Evolutionary conservation across 2,113 vertebrate species (phyloP).

Genomic region (Parotia lawesii): DNA sequence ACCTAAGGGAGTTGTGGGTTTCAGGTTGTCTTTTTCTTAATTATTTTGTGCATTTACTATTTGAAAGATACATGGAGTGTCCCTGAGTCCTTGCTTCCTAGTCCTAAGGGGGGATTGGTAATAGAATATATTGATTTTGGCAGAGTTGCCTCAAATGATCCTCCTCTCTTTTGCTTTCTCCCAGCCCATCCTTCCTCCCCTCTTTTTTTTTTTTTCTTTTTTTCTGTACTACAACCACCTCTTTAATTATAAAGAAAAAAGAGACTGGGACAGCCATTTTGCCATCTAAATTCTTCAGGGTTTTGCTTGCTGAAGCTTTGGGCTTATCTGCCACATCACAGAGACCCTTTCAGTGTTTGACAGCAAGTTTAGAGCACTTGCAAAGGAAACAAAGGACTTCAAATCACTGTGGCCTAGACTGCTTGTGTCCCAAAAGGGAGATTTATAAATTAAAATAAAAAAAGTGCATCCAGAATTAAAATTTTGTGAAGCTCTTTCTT

Average conservation of each 20-base stretch:
- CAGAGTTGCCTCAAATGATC: background rate
- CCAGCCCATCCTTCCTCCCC: background rate
- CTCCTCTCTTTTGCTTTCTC: background rate
- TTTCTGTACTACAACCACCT: background rate
- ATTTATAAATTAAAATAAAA: background rate
- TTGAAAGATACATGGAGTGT: background rate
- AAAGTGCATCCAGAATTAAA: background rate
- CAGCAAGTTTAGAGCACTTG: background rate
- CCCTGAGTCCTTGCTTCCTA: background rate
- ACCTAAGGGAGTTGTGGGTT: background rate
- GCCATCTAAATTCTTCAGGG: background rate
- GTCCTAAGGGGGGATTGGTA: background rate
- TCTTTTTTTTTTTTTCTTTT: too few species aligned
- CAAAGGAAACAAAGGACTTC: background rate
- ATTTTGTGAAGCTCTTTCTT: background rate
- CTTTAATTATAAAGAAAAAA: background rate
- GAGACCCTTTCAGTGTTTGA: background rate
- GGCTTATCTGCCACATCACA: constrained; percentile 24
- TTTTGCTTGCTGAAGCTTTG: background rate
- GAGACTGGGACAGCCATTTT: background rate
- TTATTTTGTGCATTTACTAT: background rate
- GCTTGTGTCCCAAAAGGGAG: background rate
- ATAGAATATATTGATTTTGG: constrained; percentile 21
- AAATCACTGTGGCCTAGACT: background rate
- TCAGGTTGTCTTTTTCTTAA: background rate